Evolutionary conservation across 2,113 vertebrate species (phyloP).

Genomic region (Rhea pennata): DNA sequence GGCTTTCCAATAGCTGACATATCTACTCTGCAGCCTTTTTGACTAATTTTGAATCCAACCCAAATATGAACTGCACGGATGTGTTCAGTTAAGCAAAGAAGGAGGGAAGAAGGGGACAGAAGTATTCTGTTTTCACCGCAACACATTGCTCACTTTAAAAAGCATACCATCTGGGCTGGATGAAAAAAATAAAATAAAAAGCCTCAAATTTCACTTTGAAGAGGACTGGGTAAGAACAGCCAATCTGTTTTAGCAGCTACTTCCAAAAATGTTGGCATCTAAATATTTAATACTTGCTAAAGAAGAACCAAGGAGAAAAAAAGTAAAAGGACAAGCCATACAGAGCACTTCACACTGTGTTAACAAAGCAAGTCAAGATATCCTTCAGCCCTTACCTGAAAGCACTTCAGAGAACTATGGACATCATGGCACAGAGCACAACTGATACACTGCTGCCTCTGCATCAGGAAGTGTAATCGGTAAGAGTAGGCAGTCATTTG

Average conservation of each 20-base stretch:
- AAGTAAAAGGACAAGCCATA: background rate
- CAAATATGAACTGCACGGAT: conserved; percentile 5
- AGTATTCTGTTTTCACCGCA: conserved; percentile 55
- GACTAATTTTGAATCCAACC: conserved; percentile 62
- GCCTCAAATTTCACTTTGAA: conserved; percentile 6
- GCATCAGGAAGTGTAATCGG: background rate
- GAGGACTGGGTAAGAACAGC: background rate
- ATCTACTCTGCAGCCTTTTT: conserved; percentile 47
- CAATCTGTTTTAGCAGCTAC: conserved; percentile 3
- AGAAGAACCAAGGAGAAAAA: background rate
- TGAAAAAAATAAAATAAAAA: background rate
- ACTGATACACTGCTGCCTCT: background rate
- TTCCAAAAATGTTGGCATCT: conserved; percentile 27
- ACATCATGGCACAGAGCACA: background rate
- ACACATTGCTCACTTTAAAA: conserved; percentile 71
- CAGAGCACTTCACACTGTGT: background rate
- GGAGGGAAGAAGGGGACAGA: conserved; percentile 9
- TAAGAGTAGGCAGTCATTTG: background rate
- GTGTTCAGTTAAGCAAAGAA: conserved; percentile 50
- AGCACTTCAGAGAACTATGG: background rate
- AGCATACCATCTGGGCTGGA: conserved; percentile 63
- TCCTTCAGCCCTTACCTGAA: background rate
- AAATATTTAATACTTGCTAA: conserved; percentile 29
- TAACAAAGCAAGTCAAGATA: background rate
- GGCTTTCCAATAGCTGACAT: conserved; percentile 51